Evolutionary conservation across 2,113 vertebrate genomes (phyloP).

Genomic region (Pagrus major): DNA sequence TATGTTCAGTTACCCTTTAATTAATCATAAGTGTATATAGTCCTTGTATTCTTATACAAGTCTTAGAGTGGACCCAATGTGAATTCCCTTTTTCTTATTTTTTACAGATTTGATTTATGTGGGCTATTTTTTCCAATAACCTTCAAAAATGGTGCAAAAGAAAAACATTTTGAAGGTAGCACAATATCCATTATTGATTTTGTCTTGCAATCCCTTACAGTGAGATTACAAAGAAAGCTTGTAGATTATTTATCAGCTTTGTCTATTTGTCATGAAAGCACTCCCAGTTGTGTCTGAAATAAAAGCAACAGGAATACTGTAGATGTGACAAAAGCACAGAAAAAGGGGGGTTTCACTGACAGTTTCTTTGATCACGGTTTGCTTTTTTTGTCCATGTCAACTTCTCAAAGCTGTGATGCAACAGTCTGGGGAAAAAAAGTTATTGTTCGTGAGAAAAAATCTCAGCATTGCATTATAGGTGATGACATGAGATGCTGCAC

Average conservation of each 20-base stretch:
- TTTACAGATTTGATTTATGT: not conserved
- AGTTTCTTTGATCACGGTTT: constrained; percentile 39
- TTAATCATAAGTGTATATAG: constrained; percentile 32
- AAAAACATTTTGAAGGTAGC: not conserved
- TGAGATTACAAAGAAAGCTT: constrained; percentile 7
- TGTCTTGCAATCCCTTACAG: constrained; percentile 21
- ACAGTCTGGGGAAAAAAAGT: not conserved
- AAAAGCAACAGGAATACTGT: constrained; percentile 18
- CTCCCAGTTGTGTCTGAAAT: constrained; percentile 25
- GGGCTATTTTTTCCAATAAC: not conserved
- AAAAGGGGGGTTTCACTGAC: constrained; percentile 3
- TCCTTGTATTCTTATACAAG: constrained; percentile 1
- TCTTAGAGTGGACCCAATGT: not conserved
- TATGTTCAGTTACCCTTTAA: constrained; percentile 35
- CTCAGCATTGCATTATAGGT: constrained; percentile 23
- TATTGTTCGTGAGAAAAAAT: constrained; percentile 3
- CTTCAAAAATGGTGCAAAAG: not conserved
- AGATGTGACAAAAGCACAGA: constrained; percentile 46
- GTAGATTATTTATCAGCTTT: constrained; percentile 48
- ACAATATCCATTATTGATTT: constrained; percentile 31
- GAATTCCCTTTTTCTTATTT: not conserved
- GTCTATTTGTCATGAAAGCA: constrained; percentile 32
- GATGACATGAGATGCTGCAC: constrained; percentile 38
- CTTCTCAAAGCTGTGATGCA: constrained; percentile 39
- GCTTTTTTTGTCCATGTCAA: not conserved